A percentile compares a stretch with the other conserved stretches of the same genome.
Conservation (phyloP, 2,113 vertebrate genomes). For the Neolamprologus modestus region DNA sequence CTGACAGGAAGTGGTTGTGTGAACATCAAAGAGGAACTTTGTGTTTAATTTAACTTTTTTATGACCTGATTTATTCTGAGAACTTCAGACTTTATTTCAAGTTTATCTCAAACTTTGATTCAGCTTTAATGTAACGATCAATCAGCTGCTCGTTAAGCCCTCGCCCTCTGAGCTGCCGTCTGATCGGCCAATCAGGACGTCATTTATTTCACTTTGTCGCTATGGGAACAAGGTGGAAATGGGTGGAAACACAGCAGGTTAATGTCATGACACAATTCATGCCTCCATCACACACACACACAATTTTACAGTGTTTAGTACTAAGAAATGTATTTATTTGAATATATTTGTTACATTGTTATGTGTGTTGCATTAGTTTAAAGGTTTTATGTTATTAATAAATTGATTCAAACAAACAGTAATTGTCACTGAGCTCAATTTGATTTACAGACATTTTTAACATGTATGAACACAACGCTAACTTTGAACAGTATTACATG, state of each 20-base stretch:
- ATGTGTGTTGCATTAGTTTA: no score
- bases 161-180: neutral
- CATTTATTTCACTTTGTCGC: neutral
- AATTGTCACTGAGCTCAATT: no score
- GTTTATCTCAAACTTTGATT: neutral
- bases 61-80: neutral
- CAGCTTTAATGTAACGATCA: neutral
- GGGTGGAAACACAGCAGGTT: neutral
- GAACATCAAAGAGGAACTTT: conserved; percentile 19
- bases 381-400: no score
- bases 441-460: no score
- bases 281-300: neutral
- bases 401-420: no score
- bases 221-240: neutral
- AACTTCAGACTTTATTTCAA: neutral
- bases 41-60: neutral
- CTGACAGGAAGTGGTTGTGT: neutral
- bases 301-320: neutral
- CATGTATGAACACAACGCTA: no score
- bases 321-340: no score
- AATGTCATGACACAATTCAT: neutral
- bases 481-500: no score
- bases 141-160: neutral
- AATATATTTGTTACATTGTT: no score
- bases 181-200: neutral